Evolutionary conservation across 2,888 invertebrate species (phyloP), one percentile per base, ranked within the genome.

Genomic region (Itoplectis maculator): DNA sequence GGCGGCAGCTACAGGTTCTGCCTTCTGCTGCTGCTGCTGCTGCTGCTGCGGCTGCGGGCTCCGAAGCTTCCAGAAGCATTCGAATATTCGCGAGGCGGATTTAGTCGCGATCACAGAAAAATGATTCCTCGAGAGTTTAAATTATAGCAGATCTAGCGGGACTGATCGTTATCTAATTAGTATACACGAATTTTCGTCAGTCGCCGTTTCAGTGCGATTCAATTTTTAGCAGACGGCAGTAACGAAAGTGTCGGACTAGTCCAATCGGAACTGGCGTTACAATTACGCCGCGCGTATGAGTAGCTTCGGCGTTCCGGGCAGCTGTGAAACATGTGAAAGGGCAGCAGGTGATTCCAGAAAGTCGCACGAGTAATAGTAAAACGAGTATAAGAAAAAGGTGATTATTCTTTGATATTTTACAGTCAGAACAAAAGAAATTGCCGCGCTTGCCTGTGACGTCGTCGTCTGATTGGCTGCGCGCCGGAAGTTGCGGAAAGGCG

Each of bases 31-130:
- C 61, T n/a, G n/a, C n/a, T n/a, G n/a, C n/a, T n/a, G n/a, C n/a
- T n/a, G n/a, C n/a, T n/a, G n/a, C n/a, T n/a, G n/a, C n/a, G n/a
- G n/a, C n/a, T n/a, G n/a, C n/a, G n/a, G n/a, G n/a, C 7, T 61
- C n/a, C 37, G 61, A 61, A 61, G 54, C 40, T 47, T 56, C 56
- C 54, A 63, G 70, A 23, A 75, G 6, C 20, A 75, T 45, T 75
- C 65, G 69, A 75, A 29, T 40, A 9, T 56, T 54, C 51, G 45
- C n/a, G 74, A 42, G 40, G 63, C n/a, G n/a, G 65, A n/a, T n/a
- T 40, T 15, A 69, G 63, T 23, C 0, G 15, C 37, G 15, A 37
- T 40, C 9, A 61, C 18, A 40, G 0, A 15, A n/a, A 35, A 40
- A 40, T 2, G 2, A 8, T 15, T 18, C 0, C 8, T 0, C 15